Evolutionary conservation across 1,140 invertebrate genomes (phyloP).

Genomic region (Mizuhopecten yessoensis): DNA sequence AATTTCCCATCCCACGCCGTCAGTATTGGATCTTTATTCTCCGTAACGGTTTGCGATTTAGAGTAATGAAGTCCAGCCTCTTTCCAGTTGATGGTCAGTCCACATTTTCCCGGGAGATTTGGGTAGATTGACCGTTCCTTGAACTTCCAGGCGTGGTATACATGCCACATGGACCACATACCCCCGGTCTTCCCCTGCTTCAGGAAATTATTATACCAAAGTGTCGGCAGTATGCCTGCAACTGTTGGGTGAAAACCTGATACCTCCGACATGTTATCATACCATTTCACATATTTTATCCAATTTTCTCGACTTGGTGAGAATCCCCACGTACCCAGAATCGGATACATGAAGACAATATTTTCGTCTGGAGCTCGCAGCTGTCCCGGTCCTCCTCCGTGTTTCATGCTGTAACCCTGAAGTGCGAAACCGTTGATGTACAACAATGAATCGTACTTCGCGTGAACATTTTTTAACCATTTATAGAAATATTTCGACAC

Average conservation of each 20-base stretch:
- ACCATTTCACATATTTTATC: conserved; percentile 73
- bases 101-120: conserved; percentile 49
- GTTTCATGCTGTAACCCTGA: conserved; percentile 69
- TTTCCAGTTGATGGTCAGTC: conserved; percentile 56
- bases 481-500: conserved; percentile 74
- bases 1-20: conserved; percentile 46
- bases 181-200: conserved; percentile 59
- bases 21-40: conserved; percentile 50
- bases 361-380: conserved; percentile 48
- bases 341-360: conserved; percentile 58
- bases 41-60: not conserved
- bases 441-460: conserved; percentile 65
- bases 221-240: conserved; percentile 64
- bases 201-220: conserved; percentile 62
- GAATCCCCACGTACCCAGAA: conserved; percentile 72
- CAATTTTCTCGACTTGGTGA: conserved; percentile 71
- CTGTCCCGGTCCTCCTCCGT: conserved; percentile 59
- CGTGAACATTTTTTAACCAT: conserved; percentile 74
- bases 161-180: conserved; percentile 78
- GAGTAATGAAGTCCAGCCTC: conserved; percentile 56
- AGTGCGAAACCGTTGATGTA: conserved; percentile 72
- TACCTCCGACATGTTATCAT: conserved; percentile 45
- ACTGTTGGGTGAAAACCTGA: conserved; percentile 65
- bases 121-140: conserved; percentile 58
- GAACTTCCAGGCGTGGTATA: conserved; percentile 69